Evolutionary conservation across 2,113 vertebrate species (phyloP), one percentile per base, ranked within the genome.

Genomic region (Aphelocoma coerulescens): DNA sequence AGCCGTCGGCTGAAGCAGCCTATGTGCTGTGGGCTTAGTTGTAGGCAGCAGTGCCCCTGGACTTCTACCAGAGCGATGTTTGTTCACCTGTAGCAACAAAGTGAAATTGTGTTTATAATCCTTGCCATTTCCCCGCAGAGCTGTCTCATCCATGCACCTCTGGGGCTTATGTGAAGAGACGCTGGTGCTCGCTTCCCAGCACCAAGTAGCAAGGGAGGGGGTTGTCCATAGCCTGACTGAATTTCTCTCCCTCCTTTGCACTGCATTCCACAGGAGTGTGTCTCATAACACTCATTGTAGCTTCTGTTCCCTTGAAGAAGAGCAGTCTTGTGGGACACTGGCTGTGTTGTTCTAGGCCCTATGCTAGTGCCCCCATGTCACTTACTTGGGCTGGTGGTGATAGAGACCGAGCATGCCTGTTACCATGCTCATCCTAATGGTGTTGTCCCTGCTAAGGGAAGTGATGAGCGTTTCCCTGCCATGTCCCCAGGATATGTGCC

Each of bases 1-100:
- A 76, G 84, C 69, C 13, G 0, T 44, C 82, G 72, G 66, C 76
- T 87, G 77, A 44, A 92, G 77, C 80, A 75, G 72, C 37, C 54
- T 35, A 3, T 24, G 4, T 73, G n/a, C 81, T 22, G 5, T 10
- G 3, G 67, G 66, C 91, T 86, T 54, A 49, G 14, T 61, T 87
- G 35, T 8, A 65, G 85, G 41, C 66, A 87, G 71, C 66, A 37
- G 81, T 33, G 54, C 46, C 0, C 1, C 76, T 90, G 73, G 52
- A 44, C 71, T 88, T 44, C 48, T 91, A 83, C 58, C 74, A 62
- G 43, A 61, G 67, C 1, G 0, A 23, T 65, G 62, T 85, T 96
- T 88, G 67, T 63, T 90, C 94, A 95, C 90, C 91, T 95, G 72
- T 83, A 89, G 85, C 77, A 92, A 69, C 44, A 26, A 77, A 89